Evolutionary conservation across 53 echinoderm and acorn worm genomes (phyloP).

Genomic region (Temnopleurus reevesii): DNA sequence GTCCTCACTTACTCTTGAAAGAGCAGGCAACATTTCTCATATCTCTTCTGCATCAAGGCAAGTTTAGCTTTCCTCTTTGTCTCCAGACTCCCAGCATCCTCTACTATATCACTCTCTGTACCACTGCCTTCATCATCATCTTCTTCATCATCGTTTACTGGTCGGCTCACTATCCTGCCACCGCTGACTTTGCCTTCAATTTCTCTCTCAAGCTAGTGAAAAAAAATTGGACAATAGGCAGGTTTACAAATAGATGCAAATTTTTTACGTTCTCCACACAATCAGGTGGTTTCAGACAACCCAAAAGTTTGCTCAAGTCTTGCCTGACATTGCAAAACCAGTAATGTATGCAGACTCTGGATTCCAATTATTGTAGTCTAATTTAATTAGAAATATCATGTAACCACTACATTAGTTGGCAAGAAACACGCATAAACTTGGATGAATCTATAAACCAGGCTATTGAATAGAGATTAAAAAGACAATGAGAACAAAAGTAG

Average conservation of each 20-base stretch:
- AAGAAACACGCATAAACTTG: too few relatives aligned
- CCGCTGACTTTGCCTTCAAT: slow-evolving; percentile 16
- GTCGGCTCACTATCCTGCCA: not conserved
- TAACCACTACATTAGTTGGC: too few relatives aligned
- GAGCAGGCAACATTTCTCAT: slow-evolving; percentile 39
- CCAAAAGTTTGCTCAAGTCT: not conserved
- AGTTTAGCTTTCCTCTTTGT: slow-evolving; percentile 40
- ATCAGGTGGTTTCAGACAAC: too few relatives aligned
- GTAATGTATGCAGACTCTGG: too few relatives aligned
- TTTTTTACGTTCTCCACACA: too few relatives aligned
- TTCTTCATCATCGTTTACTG: slow-evolving; percentile 64
- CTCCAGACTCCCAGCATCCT: slow-evolving; percentile 44
- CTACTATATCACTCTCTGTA: slow-evolving; percentile 87
- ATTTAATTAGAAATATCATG: too few relatives aligned
- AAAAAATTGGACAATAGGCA: too few relatives aligned
- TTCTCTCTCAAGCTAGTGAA: slow-evolving; percentile 59
- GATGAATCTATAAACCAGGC: too few relatives aligned
- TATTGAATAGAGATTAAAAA: too few relatives aligned
- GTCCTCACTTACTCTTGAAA: slow-evolving; percentile 41
- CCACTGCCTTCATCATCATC: slow-evolving; percentile 81
- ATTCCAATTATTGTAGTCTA: too few relatives aligned
- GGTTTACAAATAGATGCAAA: too few relatives aligned
- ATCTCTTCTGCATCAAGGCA: slow-evolving; percentile 44
- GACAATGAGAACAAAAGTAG: too few relatives aligned
- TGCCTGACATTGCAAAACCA: not conserved